A percentile compares a stretch with the other conserved stretches of the same genome.
Evolutionary conservation across 64 coral and sea anemone genomes (phyloP).

Genomic region (Montipora cactus): DNA sequence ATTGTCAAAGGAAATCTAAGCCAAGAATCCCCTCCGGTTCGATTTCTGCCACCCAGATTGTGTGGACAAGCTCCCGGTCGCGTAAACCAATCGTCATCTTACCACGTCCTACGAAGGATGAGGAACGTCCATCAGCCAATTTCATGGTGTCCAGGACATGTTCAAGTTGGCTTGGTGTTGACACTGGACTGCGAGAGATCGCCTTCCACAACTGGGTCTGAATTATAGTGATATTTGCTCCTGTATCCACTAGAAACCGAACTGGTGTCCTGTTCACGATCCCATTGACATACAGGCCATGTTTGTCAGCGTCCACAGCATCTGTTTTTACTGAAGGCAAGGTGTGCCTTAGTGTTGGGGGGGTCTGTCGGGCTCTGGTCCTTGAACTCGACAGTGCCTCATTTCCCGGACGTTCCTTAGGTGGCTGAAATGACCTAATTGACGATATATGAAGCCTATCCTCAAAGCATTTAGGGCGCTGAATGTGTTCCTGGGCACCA

Average conservation of each 20-base stretch:
- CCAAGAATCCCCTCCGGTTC: slow-evolving; percentile 65
- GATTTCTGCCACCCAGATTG: slow-evolving; percentile 29
- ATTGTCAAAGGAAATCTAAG: slow-evolving; percentile 27
- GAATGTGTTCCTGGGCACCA: too few species aligned
- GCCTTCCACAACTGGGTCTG: too few species aligned
- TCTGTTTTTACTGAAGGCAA: too few species aligned
- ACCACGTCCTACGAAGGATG: slow-evolving; percentile 8
- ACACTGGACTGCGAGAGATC: not conserved
- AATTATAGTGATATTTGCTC: not conserved
- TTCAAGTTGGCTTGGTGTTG: not conserved
- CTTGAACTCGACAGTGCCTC: too few species aligned
- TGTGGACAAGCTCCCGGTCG: not conserved
- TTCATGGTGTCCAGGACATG: not conserved
- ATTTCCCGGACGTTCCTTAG: too few species aligned
- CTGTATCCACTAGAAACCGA: slow-evolving; percentile 37
- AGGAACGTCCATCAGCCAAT: slow-evolving; percentile 24
- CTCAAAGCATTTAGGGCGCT: too few species aligned
- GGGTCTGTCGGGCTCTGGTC: too few species aligned
- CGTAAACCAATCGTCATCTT: slow-evolving; percentile 4
- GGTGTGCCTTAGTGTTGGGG: too few species aligned
- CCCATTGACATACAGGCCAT: not conserved
- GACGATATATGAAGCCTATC: too few species aligned
- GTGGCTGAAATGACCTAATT: too few species aligned
- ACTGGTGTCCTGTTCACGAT: not conserved
- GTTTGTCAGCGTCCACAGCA: too few species aligned